Evolutionary conservation across 1,140 invertebrate species (phyloP), one percentile per base, ranked within the genome.

Genomic region (Thaumetopoea pityocampa): DNA sequence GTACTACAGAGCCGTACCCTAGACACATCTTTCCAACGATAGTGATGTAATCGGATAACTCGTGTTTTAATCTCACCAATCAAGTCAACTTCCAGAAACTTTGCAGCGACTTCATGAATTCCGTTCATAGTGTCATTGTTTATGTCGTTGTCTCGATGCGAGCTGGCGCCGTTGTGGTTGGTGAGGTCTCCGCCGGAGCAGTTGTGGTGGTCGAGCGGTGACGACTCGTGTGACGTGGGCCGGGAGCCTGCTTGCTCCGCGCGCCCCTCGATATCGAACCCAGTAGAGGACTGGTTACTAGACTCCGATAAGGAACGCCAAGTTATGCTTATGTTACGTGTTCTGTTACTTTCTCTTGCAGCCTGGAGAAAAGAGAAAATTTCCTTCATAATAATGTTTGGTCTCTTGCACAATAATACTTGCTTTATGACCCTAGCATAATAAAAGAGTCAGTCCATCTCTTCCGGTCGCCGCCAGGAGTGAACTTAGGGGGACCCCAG

Each of bases 291-390:
- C 20, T 85, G 82, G 52, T 84, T 83, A 56, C 74, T 79, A 1
- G 79, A 83, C 29, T 85, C 83, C 0, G 83, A 85, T 27, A 84
- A 55, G 1, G 80, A 84, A 0, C 82, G 59, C 76, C 80, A 84
- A 0, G 76, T 83, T 35, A 84, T 79, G 49, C 73, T 79, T 22
- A 77, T 77, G 58, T 80, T 68, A 5, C 78, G 56, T 1, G 62
- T 68, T 4, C 74, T 54, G 1, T 59, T 58, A 1, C 58, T 28
- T 47, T 70, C 73, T 38, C 62, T 50, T 7, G 69, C 45, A 1
- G 58, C 53, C 76, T 80, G 52, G 6, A 16, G 40, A 17, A 34
- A 18, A 26, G 7, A 24, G 6, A 6, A 30, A 41, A 15, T 1
- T 10, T 14, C 4, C 2, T 4, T 15, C n/a, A 2, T 28, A 1